Evolutionary conservation across 2,113 vertebrate species (phyloP).

Genomic region (Isurus oxyrinchus): DNA sequence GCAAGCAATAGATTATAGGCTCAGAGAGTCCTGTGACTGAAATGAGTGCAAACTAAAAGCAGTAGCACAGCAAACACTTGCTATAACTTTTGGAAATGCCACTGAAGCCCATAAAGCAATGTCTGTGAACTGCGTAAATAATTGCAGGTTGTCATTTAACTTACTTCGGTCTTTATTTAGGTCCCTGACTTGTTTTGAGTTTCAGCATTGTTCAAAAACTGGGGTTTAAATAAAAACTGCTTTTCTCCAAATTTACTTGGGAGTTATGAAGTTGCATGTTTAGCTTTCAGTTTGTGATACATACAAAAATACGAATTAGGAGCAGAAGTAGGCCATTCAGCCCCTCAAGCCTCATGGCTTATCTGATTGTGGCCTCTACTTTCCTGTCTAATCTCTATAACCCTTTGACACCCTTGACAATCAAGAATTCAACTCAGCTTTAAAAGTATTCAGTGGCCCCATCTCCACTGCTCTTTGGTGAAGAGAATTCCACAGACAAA

Average conservation of each 20-base stretch:
- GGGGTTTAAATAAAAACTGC: too few relatives aligned
- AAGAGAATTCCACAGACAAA: too few relatives aligned
- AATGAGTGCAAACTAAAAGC: not conserved
- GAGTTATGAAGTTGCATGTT: too few relatives aligned
- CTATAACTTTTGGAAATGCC: not conserved
- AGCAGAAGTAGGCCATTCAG: too few relatives aligned
- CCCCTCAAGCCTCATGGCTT: too few relatives aligned
- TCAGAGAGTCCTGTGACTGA: not conserved
- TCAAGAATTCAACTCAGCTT: too few relatives aligned
- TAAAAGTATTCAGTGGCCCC: too few relatives aligned
- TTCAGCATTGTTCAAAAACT: not conserved
- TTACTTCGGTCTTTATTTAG: not conserved
- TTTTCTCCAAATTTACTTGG: not conserved
- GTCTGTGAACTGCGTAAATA: not conserved
- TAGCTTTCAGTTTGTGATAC: not conserved
- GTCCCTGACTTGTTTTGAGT: not conserved
- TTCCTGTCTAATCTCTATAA: too few relatives aligned
- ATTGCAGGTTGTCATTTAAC: not conserved
- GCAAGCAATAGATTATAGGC: not conserved
- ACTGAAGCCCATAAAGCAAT: not conserved
- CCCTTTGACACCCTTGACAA: too few relatives aligned
- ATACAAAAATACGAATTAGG: too few relatives aligned
- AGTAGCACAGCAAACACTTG: not conserved
- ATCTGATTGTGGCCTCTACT: too few relatives aligned
- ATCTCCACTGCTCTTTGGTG: too few relatives aligned